Evolutionary conservation across 2,888 invertebrate species (phyloP).

Genomic region (Scaptomyza cyrtandrae): DNA sequence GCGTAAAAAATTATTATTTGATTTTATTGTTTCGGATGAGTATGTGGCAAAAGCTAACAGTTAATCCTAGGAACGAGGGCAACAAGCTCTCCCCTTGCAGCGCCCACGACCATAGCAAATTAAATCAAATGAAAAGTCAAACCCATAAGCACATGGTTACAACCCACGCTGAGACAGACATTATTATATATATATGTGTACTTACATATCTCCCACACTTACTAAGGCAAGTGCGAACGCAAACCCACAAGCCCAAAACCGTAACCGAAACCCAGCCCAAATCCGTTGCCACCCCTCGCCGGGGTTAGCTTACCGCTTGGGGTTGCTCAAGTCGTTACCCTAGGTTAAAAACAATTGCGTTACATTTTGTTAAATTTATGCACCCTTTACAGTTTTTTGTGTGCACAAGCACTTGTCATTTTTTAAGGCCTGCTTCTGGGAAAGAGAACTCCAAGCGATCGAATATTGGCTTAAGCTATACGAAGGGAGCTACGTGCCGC

Average conservation of each 20-base stretch:
- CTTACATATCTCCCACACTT: constrained; percentile 31
- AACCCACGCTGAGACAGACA: constrained; percentile 36
- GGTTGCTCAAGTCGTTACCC: constrained; percentile 46
- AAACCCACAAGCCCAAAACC: constrained; percentile 23
- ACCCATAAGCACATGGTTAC: constrained; percentile 71
- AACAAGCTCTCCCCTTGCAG: constrained; percentile 36
- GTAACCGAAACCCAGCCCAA: constrained; percentile 35
- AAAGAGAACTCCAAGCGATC: constrained; percentile 17
- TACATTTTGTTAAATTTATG: constrained; percentile 77
- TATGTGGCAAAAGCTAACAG: constrained; percentile 70
- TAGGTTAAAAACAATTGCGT: constrained; percentile 73
- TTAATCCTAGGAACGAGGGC: constrained; percentile 54
- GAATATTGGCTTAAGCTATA: constrained; percentile 39
- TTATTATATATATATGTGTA: constrained; percentile 23
- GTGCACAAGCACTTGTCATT: constrained; percentile 66
- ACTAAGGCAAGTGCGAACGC: constrained; percentile 13
- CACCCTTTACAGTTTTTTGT: constrained; percentile 62
- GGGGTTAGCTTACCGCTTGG: constrained; percentile 27
- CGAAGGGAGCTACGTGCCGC: constrained; percentile 45
- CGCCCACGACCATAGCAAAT: constrained; percentile 56
- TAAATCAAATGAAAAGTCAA: constrained; percentile 80
- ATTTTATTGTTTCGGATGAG: constrained; percentile 77
- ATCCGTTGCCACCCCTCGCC: constrained; percentile 42
- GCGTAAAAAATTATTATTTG: constrained; percentile 77
- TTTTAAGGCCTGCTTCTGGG: constrained; percentile 51